Evolutionary conservation across 2,113 vertebrate genomes (phyloP), one percentile per base, ranked within the genome.

Genomic region (Miniopterus natalensis): DNA sequence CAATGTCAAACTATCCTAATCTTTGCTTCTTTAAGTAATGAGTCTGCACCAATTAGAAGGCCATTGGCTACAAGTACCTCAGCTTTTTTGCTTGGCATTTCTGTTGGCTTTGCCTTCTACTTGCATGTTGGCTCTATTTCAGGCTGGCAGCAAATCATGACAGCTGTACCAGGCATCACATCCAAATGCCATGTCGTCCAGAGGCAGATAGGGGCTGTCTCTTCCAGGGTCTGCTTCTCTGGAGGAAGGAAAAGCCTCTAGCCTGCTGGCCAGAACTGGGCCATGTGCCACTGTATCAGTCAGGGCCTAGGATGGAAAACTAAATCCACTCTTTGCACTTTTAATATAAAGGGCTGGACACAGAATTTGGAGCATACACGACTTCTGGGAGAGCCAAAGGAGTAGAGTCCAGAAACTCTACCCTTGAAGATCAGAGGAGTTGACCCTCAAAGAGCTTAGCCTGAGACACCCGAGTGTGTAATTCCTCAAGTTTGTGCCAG

Each of bases 81-180:
- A 29, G 71, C 66, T n/a, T 27, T 78, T 57, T 92, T 65, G 10
- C 59, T 68, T 65, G 80, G 36, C 71, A 13, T 66, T 78, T 96
- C 84, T 92, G 71, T 85, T 59, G 70, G 84, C 53, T 59, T 75
- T 94, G 78, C 68, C 86, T 92, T 65, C 49, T 29, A 18, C 86
- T 93, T 89, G 83, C 27, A 29, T 8, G 21, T 3, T 92, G 95
- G 78, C 95, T 92, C 12, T 78, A 14, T 83, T 90, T 88, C 57
- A 88, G 89, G 78, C 63, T 96, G 89, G 86, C 70, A 87, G 51
- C 81, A 83, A 90, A 88, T 83, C 27, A 3, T 88, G 81, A 95
- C 84, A 95, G 78, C 91, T 96, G 85, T 63, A 84, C 53, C n/a
- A 88, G 88, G 68, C 87, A 84, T 95, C 66, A 71, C 47, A 66